Evolutionary conservation across 2,888 invertebrate species (phyloP).

Genomic region (Trachelus iudaicus): DNA sequence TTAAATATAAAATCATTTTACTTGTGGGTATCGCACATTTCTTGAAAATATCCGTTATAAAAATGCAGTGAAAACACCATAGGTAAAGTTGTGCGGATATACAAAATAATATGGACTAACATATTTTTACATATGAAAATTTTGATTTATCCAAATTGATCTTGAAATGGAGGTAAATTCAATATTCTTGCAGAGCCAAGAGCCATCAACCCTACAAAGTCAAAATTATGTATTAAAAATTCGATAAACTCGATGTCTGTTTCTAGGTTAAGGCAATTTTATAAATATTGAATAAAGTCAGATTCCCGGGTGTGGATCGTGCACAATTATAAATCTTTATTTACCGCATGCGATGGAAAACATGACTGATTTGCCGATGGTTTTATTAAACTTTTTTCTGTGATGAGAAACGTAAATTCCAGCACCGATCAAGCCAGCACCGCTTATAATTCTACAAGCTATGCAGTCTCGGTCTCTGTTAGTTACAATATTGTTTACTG

Average conservation of each 20-base stretch:
- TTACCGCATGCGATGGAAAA: slow-evolving; percentile 68
- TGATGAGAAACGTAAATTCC: slow-evolving; percentile 72
- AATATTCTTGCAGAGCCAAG: slow-evolving; percentile 73
- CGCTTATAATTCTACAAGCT: slow-evolving; percentile 72
- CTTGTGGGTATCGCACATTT: too few species aligned
- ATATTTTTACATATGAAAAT: too few species aligned
- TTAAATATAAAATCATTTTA: too few species aligned
- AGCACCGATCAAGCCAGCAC: slow-evolving; percentile 72
- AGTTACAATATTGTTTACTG: slow-evolving; percentile 54
- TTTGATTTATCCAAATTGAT: slow-evolving; percentile 29
- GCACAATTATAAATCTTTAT: slow-evolving; percentile 5
- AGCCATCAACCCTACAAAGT: slow-evolving; percentile 69
- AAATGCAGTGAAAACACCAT: too few species aligned
- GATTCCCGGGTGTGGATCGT: background rate
- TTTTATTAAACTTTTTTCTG: slow-evolving; percentile 68
- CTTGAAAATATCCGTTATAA: too few species aligned
- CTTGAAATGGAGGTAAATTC: slow-evolving; percentile 62
- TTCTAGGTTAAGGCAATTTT: background rate
- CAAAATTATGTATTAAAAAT: background rate
- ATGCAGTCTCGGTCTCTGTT: slow-evolving; percentile 70
- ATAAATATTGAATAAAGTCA: background rate
- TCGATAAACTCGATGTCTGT: too few species aligned
- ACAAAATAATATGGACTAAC: too few species aligned
- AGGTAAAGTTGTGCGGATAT: too few species aligned
- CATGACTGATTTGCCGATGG: slow-evolving; percentile 66